These are phyloP conservation scores for Phymorhynchus buccinoides DNA, from an alignment of 1,140 invertebrate genomes.

Conservation along the genomic window DNA sequence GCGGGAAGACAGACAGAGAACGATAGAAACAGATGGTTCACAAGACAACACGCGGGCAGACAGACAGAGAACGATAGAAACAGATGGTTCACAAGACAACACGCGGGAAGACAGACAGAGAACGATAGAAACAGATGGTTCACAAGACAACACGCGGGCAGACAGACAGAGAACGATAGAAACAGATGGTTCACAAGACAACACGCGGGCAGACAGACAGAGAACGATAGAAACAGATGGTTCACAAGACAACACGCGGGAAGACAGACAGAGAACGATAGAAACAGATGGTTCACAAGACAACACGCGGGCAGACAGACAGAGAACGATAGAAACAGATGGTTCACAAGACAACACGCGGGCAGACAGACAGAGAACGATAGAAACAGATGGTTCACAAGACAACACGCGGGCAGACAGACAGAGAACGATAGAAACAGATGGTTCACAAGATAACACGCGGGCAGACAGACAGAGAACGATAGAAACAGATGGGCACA, in stretches of 20 bases:
- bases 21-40: too few relatives aligned
- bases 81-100: too few relatives aligned
- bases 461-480: neutral
- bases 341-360: too few relatives aligned
- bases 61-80: too few relatives aligned
- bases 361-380: neutral
- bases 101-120: neutral
- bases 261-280: neutral
- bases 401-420: neutral
- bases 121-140: neutral
- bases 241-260: neutral
- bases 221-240: neutral
- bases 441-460: neutral
- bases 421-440: neutral
- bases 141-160: neutral
- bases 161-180: neutral
- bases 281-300: neutral
- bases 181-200: neutral
- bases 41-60: too few relatives aligned
- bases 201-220: neutral
- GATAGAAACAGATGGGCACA: neutral
- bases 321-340: neutral
- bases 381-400: neutral
- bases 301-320: neutral
- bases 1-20: too few relatives aligned